Conservation (phyloP, 2,113 vertebrate genomes). For the Oreochromis niloticus region DNA sequence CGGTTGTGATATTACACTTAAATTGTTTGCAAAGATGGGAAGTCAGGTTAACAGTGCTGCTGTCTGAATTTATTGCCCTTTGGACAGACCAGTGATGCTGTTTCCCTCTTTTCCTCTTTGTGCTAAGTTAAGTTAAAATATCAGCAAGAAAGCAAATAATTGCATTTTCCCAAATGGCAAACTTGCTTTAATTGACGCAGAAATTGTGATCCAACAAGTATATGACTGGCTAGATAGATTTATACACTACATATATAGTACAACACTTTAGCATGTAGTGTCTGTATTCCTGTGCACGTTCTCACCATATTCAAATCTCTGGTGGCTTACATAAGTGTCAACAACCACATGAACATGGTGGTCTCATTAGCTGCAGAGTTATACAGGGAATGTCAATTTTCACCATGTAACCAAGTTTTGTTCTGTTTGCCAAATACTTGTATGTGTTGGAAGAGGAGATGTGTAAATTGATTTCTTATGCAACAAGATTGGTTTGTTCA, state of each 20-base stretch:
- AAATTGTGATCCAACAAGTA: background rate
- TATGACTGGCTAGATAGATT: background rate
- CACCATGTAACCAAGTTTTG: background rate
- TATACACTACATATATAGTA: background rate
- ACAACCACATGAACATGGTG: background rate
- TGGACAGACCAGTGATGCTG: background rate
- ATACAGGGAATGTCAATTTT: background rate
- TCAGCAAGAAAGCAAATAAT: background rate
- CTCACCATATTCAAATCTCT: background rate
- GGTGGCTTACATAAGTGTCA: background rate
- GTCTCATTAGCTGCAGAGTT: constrained; percentile 2
- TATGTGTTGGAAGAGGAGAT: background rate
- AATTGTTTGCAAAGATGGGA: background rate
- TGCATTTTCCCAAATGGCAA: background rate
- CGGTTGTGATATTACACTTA: background rate
- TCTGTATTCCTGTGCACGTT: background rate
- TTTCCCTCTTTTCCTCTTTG: background rate
- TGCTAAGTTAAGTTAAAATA: background rate
- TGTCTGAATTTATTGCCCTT: background rate
- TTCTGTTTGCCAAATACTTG: background rate
- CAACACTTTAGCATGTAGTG: background rate
- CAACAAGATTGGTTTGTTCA: background rate
- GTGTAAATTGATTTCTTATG: constrained; percentile 6
- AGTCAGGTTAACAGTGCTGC: background rate
- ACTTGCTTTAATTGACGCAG: background rate